A percentile compares a stretch with the other conserved stretches of the same genome.
phyloP scores from a whole-genome alignment of 2,113 vertebrate species.

The Heterocephalus glaber region DNA sequence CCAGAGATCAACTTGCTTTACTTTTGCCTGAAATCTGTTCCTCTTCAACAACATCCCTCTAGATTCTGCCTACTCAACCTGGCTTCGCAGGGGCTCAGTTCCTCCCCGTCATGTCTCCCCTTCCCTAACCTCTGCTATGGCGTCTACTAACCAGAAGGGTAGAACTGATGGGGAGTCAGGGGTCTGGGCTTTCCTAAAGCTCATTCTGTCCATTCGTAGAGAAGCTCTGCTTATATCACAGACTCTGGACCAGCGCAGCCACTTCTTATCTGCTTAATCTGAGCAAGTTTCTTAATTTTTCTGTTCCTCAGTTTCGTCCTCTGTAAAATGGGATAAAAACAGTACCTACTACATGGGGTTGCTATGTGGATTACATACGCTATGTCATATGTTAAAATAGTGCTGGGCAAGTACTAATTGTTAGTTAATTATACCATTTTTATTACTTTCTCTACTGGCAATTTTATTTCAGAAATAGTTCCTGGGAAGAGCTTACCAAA shows the following conservation, averaged over 20 bases:
- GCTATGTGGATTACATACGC: not conserved
- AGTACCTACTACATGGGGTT: not conserved
- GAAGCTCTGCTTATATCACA: not conserved
- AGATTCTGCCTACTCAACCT: too few relatives aligned
- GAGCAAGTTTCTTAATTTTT: not conserved
- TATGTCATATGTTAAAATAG: not conserved
- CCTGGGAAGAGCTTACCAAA: not conserved
- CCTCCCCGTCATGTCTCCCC: accelerated
- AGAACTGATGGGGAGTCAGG: not conserved
- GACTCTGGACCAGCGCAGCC: not conserved
- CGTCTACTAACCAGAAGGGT: not conserved
- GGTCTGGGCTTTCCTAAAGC: not conserved
- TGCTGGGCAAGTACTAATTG: not conserved
- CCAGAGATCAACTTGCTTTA: too few relatives aligned
- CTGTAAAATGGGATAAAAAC: not conserved
- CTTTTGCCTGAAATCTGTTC: not conserved
- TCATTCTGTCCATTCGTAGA: not conserved
- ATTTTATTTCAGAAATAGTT: not conserved
- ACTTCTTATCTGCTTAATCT: not conserved
- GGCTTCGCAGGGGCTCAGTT: not conserved
- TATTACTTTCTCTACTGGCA: not conserved
- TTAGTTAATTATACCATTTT: too few relatives aligned
- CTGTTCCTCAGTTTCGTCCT: not conserved
- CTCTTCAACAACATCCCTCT: accelerated
- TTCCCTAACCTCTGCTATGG: accelerated